Conservation (phyloP, 2,113 vertebrate species). For the Thalassoma bifasciatum region DNA sequence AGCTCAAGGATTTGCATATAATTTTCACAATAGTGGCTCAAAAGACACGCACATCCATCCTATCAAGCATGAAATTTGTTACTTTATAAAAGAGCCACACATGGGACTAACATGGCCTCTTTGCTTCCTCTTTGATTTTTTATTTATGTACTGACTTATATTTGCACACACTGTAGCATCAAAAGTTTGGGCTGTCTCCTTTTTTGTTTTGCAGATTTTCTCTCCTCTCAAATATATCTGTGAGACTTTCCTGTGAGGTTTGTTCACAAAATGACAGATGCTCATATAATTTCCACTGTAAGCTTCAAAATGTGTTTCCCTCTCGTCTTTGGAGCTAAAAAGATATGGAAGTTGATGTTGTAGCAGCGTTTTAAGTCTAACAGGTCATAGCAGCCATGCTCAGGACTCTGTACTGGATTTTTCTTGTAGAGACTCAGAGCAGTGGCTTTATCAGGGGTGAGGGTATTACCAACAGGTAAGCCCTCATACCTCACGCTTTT, state of each 20-base stretch:
- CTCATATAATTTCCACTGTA: not conserved
- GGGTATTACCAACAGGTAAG: not conserved
- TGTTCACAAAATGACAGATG: not conserved
- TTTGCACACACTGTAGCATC: not conserved
- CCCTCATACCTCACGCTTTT: not conserved
- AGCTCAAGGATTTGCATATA: conserved; percentile 56
- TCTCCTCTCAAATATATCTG: not conserved
- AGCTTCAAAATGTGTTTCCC: not conserved
- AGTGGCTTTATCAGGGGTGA: not conserved
- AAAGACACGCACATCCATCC: conserved; percentile 14
- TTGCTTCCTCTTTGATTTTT: not conserved
- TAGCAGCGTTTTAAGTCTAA: not conserved
- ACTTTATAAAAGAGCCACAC: conserved; percentile 12
- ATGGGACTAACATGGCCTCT: conserved; percentile 3
- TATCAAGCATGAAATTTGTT: conserved; percentile 38
- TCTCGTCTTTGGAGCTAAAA: not conserved
- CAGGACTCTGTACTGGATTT: not conserved
- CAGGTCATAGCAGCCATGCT: not conserved
- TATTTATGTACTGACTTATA: not conserved
- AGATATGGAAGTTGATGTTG: not conserved
- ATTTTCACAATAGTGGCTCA: conserved; percentile 35
- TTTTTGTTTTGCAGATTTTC: not conserved
- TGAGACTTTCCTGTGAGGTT: not conserved
- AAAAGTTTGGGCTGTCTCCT: not conserved
- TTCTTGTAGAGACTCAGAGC: not conserved